Evolutionary conservation across 1,140 invertebrate genomes (phyloP).

Genomic region (Teleogryllus occipitalis): DNA sequence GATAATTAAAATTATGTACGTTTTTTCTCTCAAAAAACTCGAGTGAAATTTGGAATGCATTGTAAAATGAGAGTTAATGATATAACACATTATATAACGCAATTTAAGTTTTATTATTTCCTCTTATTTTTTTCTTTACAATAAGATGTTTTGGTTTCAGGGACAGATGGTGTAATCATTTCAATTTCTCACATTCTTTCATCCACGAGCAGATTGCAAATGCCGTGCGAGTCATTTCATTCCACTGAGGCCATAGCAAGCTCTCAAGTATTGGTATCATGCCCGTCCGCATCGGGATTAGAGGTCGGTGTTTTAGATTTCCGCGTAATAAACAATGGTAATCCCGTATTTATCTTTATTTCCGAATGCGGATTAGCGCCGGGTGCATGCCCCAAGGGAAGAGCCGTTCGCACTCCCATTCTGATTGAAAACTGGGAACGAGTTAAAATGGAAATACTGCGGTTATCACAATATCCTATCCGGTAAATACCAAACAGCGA

Average conservation of each 20-base stretch:
- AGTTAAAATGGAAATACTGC: constrained; percentile 5
- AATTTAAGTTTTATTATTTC: no score
- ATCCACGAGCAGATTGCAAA: no score
- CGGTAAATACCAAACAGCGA: neutral
- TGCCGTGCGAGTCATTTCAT: neutral
- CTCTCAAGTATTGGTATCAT: neutral
- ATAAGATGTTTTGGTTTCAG: no score
- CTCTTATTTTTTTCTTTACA: no score
- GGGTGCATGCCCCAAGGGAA: neutral
- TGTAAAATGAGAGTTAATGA: no score
- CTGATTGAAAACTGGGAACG: constrained; percentile 3
- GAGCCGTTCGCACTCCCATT: neutral
- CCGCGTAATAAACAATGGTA: neutral
- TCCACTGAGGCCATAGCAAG: neutral
- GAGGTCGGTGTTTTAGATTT: constrained; percentile 4
- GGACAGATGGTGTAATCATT: no score
- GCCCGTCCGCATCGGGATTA: neutral
- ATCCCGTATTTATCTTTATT: constrained; percentile 5
- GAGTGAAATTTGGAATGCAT: no score
- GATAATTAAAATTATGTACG: no score
- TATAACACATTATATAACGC: no score
- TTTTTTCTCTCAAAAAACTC: no score
- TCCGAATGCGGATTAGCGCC: neutral
- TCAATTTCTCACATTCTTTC: no score
- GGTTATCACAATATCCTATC: constrained; percentile 4